These are phyloP conservation scores for Daphoenositta chrysoptera DNA, from an alignment of 2,113 vertebrate genomes.

Conservation along the genomic window DNA sequence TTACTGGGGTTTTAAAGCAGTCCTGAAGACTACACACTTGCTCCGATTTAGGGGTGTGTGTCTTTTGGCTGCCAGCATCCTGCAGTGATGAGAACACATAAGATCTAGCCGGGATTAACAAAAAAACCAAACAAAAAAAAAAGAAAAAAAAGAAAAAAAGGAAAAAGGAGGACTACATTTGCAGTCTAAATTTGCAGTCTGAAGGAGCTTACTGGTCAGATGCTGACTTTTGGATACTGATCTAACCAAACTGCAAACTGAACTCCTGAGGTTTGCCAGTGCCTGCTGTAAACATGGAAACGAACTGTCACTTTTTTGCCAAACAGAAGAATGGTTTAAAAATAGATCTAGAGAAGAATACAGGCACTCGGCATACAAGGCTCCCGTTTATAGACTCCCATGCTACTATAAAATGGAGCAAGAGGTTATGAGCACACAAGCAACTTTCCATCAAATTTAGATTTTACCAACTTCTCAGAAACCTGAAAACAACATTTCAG, in stretches of 20 bases:
- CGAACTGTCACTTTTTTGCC: conserved; percentile 58
- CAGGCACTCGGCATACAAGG: not conserved
- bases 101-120: not conserved
- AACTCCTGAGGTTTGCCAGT: conserved; percentile 60
- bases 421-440: not conserved
- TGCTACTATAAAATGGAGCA: conserved; percentile 35
- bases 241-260: conserved; percentile 57
- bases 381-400: conserved; percentile 37
- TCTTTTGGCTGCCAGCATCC: not conserved
- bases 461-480: conserved; percentile 34
- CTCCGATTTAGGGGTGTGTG: not conserved
- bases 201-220: conserved; percentile 28
- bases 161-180: not conserved
- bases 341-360: conserved; percentile 53
- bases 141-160: not conserved
- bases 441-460: conserved; percentile 31
- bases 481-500: conserved; percentile 4
- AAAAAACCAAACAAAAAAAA: not conserved
- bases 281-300: conserved; percentile 65
- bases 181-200: conserved; percentile 40
- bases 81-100: not conserved
- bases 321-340: conserved; percentile 64
- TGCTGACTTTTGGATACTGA: conserved; percentile 35
- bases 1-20: not conserved
- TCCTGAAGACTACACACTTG: not conserved